These are phyloP conservation scores for Emmelina monodactyla DNA, from an alignment of 2,888 invertebrate genomes.

Conservation along the genomic window DNA sequence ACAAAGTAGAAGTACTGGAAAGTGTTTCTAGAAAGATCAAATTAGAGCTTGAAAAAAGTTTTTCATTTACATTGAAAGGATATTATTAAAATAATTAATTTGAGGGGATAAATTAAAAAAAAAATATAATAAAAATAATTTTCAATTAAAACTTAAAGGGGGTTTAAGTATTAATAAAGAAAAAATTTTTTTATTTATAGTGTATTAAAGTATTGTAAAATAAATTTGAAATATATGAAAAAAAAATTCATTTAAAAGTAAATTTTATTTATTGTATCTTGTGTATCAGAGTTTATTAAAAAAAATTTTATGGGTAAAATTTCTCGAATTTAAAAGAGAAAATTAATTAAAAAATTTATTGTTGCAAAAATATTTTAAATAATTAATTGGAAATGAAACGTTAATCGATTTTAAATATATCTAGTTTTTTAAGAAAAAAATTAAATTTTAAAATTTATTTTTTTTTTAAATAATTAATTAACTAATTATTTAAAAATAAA, in stretches of 20 bases:
- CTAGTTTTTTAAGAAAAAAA: constrained; percentile 72
- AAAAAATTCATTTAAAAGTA: constrained; percentile 57
- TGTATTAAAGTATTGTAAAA: constrained; percentile 63
- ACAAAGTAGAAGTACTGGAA: constrained; percentile 82
- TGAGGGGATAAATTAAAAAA: constrained; percentile 35
- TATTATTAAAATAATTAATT: constrained; percentile 48
- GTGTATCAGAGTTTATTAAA: constrained; percentile 76
- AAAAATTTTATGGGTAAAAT: constrained; percentile 35
- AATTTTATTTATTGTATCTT: constrained; percentile 72
- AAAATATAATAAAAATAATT: constrained; percentile 56
- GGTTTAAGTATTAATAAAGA: constrained; percentile 55
- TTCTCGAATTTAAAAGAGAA: constrained; percentile 72
- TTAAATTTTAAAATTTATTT: constrained; percentile 60
- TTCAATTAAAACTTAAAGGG: constrained; percentile 32
- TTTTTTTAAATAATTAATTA: constrained; percentile 24
- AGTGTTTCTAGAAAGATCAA: constrained; percentile 72
- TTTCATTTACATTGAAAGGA: constrained; percentile 74
- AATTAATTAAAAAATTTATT: constrained; percentile 66
- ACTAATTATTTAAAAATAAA: constrained; percentile 27
- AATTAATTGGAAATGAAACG: constrained; percentile 69
- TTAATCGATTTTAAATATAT: constrained; percentile 73
- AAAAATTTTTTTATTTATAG: constrained; percentile 64
- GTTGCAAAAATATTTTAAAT: constrained; percentile 69
- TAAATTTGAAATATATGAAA: constrained; percentile 60
- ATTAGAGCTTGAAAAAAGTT: constrained; percentile 69